Conservation (phyloP, 1,140 invertebrate genomes). For the Cydia pomonella region DNA sequence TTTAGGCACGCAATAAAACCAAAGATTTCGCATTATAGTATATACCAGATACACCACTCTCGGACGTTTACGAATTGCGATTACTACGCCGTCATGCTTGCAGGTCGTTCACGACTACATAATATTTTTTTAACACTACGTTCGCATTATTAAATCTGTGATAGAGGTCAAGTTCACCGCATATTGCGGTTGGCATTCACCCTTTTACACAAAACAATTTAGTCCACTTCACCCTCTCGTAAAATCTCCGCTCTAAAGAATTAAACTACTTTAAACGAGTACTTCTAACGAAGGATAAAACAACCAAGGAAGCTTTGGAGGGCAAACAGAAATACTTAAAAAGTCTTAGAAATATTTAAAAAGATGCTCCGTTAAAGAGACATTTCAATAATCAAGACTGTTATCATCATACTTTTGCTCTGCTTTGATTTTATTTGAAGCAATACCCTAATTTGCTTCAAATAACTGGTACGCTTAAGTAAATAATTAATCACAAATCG, state of each 20-base stretch:
- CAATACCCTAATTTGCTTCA: too few relatives aligned
- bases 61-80: too few relatives aligned
- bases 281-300: constrained; percentile 13
- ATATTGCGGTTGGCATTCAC: constrained; percentile 29
- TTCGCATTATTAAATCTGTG: not conserved
- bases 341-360: constrained; percentile 9
- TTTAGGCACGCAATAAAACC: too few relatives aligned
- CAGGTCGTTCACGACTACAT: too few relatives aligned
- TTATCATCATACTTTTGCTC: not conserved
- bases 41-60: too few relatives aligned
- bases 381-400: not conserved
- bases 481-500: too few relatives aligned
- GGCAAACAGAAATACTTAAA: constrained; percentile 10
- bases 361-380: not conserved
- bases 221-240: constrained; percentile 1
- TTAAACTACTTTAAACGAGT: constrained; percentile 25
- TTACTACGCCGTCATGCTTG: too few relatives aligned
- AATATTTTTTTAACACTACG: not conserved
- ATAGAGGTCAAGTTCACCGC: constrained; percentile 16
- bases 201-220: constrained; percentile 31
- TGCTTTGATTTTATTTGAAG: too few relatives aligned
- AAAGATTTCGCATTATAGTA: too few relatives aligned
- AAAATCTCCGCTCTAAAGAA: constrained; percentile 20
- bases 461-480: too few relatives aligned
- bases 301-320: constrained; percentile 6